Evolutionary conservation across 1,140 invertebrate species (phyloP).

Genomic region (Andrena cerasifolii): DNA sequence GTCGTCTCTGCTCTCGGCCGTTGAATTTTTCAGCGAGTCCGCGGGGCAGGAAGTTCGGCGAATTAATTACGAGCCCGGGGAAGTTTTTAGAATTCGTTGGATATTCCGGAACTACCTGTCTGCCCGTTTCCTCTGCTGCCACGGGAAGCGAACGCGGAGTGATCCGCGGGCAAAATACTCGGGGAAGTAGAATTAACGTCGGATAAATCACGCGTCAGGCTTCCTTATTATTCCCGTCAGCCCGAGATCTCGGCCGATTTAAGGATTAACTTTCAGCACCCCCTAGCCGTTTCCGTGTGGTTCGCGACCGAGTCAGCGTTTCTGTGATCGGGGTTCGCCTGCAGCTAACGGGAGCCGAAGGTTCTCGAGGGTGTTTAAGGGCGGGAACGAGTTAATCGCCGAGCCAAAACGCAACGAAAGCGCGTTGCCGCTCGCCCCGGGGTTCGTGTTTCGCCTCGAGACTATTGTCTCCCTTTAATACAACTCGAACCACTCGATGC

Average conservation of each 20-base stretch:
- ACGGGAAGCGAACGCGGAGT: too few species aligned
- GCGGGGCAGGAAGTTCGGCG: neutral
- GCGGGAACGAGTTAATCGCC: conserved; percentile 64
- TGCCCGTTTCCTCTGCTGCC: neutral
- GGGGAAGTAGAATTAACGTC: conserved; percentile 31
- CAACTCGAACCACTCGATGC: too few species aligned
- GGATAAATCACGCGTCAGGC: conserved; percentile 27
- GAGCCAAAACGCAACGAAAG: conserved; percentile 55
- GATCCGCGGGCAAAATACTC: neutral
- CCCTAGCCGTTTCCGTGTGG: conserved; percentile 23
- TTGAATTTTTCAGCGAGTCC: conserved; percentile 15
- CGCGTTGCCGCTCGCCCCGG: conserved; percentile 48
- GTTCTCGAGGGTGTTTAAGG: conserved; percentile 50
- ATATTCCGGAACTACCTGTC: neutral
- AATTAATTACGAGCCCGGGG: conserved; percentile 22
- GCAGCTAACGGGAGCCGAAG: conserved; percentile 23
- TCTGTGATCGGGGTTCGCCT: conserved; percentile 22
- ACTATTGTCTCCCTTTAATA: neutral
- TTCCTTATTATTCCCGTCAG: conserved; percentile 41
- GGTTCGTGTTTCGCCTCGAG: conserved; percentile 4
- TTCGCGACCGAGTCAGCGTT: conserved; percentile 60
- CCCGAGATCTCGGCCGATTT: conserved; percentile 43
- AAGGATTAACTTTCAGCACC: conserved; percentile 55
- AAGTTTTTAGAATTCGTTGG: neutral
- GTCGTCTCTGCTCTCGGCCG: neutral